Evolutionary conservation across 2,113 vertebrate genomes (phyloP), one percentile per base, ranked within the genome.

Genomic region (Athene cunicularia): DNA sequence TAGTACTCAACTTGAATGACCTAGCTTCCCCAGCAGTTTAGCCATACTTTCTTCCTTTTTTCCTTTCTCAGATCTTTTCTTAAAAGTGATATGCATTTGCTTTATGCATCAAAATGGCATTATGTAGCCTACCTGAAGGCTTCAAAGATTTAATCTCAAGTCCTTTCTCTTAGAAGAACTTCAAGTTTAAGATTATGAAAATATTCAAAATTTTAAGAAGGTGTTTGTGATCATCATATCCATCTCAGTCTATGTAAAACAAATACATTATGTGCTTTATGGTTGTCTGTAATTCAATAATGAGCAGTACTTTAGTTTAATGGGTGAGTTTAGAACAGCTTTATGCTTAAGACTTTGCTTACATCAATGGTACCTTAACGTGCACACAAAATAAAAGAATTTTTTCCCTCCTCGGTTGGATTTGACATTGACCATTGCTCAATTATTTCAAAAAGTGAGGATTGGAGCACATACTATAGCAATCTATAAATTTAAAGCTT

Each of bases 61-160:
- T 11, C 6, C 3, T 56, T 75, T 41, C 37, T 75, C 9, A 18
- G 11, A 9, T 39, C 27, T 76, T 71, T 72, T 68, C 91, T 64
- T n/a, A 52, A 87, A 70, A 3, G 2, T 4, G 4, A 11, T 49
- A 6, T 18, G 13, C 15, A 8, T 68, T 83, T 67, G 3, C 23
- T 55, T 83, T 50, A 33, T 63, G 15, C 23, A 30, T 72, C 37
- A 47, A 73, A 94, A 64, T 30, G 9, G 62, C 47, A 59, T 22
- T 80, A 15, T 0, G 0, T 9, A 21, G 21, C 39, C 30, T 11
- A 9, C 22, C 2, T 82, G 32, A n/a, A 55, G 11, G 15, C 20
- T 72, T 8, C 14, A 32, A 79, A 74, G 9, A 45, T 79, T 77
- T 81, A 45, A 53, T 4, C 19, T 22, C 33, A 64, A 10, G 26